Evolutionary conservation across 92 coral and sea anemone species (phyloP).

Genomic region (Pocillopora grandis): DNA sequence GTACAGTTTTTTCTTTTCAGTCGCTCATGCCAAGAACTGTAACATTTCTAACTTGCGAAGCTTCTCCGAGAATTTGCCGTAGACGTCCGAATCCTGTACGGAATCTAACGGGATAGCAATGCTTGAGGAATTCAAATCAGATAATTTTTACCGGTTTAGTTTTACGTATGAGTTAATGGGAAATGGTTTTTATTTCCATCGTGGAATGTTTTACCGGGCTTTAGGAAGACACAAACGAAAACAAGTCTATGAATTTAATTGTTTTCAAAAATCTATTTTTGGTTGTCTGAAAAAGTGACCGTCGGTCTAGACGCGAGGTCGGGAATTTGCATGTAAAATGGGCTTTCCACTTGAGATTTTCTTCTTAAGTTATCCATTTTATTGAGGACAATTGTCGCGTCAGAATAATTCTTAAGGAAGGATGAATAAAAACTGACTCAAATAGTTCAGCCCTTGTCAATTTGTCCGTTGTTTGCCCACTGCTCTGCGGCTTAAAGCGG

Average conservation of each 20-base stretch:
- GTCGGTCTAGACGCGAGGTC: slow-evolving; percentile 15
- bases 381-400: slow-evolving; percentile 10
- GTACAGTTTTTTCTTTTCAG: neutral
- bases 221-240: neutral
- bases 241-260: neutral
- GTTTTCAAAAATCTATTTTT: slow-evolving; percentile 43
- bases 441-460: neutral
- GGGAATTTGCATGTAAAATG: neutral
- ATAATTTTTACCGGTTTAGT: neutral
- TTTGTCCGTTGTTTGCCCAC: neutral
- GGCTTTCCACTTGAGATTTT: slow-evolving; percentile 20
- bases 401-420: neutral
- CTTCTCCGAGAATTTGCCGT: slow-evolving; percentile 10
- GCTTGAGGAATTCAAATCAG: neutral
- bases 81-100: neutral
- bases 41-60: neutral
- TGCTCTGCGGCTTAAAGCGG: no score
- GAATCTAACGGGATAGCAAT: neutral
- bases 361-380: slow-evolving; percentile 7
- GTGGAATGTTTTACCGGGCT: neutral
- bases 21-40: neutral
- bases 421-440: slow-evolving; percentile 32
- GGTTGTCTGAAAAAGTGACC: slow-evolving; percentile 12
- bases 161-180: neutral
- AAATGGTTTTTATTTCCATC: neutral